Evolutionary conservation across 2,113 vertebrate genomes (phyloP).

Genomic region (Lasiurus borealis): DNA sequence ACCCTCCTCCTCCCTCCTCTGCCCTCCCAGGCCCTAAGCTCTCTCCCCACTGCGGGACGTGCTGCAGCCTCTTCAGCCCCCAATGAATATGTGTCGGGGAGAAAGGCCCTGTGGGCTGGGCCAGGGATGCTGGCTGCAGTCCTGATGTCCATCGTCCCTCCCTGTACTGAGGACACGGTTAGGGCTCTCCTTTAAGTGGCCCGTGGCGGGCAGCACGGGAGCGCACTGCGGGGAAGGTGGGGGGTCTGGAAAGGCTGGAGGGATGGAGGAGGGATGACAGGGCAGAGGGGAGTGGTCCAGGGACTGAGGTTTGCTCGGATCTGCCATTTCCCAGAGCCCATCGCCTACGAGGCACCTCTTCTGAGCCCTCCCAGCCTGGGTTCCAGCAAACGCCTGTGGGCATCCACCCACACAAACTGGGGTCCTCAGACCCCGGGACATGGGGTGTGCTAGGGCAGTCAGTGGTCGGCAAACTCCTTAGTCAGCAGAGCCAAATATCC

Average conservation of each 20-base stretch:
- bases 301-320: background rate
- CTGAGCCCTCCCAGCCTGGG: background rate
- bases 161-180: background rate
- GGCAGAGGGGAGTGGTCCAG: background rate
- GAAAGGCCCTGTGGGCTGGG: background rate
- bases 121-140: background rate
- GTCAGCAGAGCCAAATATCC: too few relatives aligned
- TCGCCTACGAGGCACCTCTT: background rate
- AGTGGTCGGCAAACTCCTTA: too few relatives aligned
- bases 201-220: background rate
- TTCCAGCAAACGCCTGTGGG: background rate
- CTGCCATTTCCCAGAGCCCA: background rate
- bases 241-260: background rate
- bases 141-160: background rate
- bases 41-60: background rate
- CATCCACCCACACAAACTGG: background rate
- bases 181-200: background rate
- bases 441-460: background rate
- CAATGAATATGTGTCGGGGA: background rate
- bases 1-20: too few relatives aligned
- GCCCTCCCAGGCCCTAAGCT: background rate
- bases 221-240: background rate
- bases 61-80: background rate
- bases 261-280: background rate
- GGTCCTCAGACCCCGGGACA: rapidly evolving